Conservation (phyloP, 2,888 invertebrate genomes). For the Colostygia pectinataria region DNA sequence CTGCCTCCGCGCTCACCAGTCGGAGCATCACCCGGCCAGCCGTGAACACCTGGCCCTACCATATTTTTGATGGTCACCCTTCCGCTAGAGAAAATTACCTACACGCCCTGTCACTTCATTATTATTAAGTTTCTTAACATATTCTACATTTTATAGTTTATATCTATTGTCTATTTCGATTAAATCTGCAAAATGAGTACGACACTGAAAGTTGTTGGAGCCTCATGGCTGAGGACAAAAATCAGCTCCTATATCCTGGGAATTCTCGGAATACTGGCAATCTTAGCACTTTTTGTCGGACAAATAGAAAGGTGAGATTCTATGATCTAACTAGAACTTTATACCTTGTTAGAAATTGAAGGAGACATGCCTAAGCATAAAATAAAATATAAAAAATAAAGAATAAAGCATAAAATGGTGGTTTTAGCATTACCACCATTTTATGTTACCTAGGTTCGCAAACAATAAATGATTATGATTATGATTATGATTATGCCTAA, state of each 20-base stretch:
- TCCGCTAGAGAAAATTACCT: conserved; percentile 70
- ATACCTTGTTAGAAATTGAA: no score
- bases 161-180: conserved; percentile 37
- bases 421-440: no score
- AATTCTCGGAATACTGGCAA: conserved; percentile 86
- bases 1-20: conserved; percentile 51
- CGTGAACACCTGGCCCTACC: conserved; percentile 53
- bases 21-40: conserved; percentile 52
- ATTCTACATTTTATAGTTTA: conserved; percentile 76
- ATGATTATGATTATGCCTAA: no score
- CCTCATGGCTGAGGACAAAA: conserved; percentile 90
- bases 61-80: conserved; percentile 74
- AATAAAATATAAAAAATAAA: no score
- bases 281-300: conserved; percentile 86
- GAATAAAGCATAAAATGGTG: no score
- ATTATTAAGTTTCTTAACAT: conserved; percentile 80
- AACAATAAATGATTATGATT: no score
- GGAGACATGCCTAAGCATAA: no score
- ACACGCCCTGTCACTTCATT: conserved; percentile 82
- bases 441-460: no score
- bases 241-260: conserved; percentile 88
- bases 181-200: conserved; percentile 66
- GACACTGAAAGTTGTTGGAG: conserved; percentile 90
- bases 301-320: conserved; percentile 85
- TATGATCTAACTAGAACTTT: not conserved